Evolutionary conservation across 2,888 invertebrate species (phyloP).

Genomic region (Aleiodes leptofemur): DNA sequence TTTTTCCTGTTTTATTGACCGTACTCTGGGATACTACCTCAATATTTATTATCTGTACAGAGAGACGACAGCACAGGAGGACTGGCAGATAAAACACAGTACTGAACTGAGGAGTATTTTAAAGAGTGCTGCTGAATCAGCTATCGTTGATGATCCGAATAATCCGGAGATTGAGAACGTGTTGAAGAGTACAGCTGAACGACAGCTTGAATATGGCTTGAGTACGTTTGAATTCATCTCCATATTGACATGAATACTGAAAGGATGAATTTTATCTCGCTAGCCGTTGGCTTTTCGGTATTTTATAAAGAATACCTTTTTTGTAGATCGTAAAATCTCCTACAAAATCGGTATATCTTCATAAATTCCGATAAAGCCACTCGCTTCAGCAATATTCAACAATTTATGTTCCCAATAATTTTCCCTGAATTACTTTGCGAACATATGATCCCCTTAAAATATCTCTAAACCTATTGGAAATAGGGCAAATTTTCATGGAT

Average conservation of each 20-base stretch:
- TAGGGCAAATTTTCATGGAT: too few species aligned
- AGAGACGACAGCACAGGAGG: conserved; percentile 62
- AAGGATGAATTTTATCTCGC: too few species aligned
- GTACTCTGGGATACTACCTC: too few species aligned
- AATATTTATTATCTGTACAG: conserved; percentile 52
- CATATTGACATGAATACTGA: not conserved
- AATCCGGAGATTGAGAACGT: conserved; percentile 62
- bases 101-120: conserved; percentile 61
- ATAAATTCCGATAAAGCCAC: too few species aligned
- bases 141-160: conserved; percentile 61
- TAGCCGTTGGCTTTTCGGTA: not conserved
- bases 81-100: conserved; percentile 65
- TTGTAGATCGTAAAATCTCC: conserved; percentile 12
- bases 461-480: too few species aligned
- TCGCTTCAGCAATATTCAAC: too few species aligned
- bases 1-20: too few species aligned
- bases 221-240: conserved; percentile 57
- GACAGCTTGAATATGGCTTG: conserved; percentile 69
- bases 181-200: conserved; percentile 67
- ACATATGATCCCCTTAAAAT: too few species aligned
- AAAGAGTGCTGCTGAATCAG: conserved; percentile 63
- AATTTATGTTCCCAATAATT: too few species aligned
- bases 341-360: not conserved
- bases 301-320: not conserved
- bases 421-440: too few species aligned